phyloP scores from a whole-genome alignment of 2,888 invertebrate genomes.

The Scrobipalpa costella region DNA sequence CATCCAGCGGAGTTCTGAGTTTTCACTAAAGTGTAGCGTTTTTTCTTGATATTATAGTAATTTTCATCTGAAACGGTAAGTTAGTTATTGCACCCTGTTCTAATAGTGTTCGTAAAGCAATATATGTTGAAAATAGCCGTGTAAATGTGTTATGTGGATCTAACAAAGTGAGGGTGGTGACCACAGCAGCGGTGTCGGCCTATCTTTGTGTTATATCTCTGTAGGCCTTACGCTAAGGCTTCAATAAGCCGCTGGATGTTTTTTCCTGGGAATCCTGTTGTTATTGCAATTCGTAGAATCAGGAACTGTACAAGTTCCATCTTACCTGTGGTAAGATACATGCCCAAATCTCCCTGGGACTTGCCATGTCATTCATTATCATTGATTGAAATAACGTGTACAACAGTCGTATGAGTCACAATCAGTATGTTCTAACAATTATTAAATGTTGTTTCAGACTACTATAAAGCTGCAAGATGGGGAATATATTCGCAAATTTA shows the following conservation, averaged over 20 bases:
- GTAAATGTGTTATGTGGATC: conserved; percentile 43
- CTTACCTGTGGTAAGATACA: background rate
- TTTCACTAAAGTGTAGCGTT: conserved; percentile 86
- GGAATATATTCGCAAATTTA: conserved; percentile 97
- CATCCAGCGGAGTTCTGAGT: conserved; percentile 87
- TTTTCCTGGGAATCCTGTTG: background rate
- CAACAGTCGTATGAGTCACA: conserved; percentile 71
- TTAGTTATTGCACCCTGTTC: conserved; percentile 39
- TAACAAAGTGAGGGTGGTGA: conserved; percentile 74
- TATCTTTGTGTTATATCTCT: conserved; percentile 63
- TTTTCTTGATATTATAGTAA: conserved; percentile 81
- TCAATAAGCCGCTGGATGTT: background rate
- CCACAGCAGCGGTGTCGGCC: conserved; percentile 80
- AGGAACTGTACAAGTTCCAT: background rate
- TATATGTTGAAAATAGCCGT: conserved; percentile 39
- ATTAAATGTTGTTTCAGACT: conserved; percentile 67
- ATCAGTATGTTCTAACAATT: conserved; percentile 52
- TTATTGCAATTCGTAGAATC: background rate
- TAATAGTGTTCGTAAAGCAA: conserved; percentile 30
- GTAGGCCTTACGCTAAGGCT: conserved; percentile 28
- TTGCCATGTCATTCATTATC: conserved; percentile 81
- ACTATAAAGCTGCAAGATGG: conserved; percentile 88
- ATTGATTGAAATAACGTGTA: conserved; percentile 76
- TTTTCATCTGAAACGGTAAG: conserved; percentile 80
- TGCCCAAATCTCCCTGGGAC: conserved; percentile 48